Evolutionary conservation across 2,888 invertebrate species (phyloP), one percentile per base, ranked within the genome.

Genomic region (Dascillus cervinus): DNA sequence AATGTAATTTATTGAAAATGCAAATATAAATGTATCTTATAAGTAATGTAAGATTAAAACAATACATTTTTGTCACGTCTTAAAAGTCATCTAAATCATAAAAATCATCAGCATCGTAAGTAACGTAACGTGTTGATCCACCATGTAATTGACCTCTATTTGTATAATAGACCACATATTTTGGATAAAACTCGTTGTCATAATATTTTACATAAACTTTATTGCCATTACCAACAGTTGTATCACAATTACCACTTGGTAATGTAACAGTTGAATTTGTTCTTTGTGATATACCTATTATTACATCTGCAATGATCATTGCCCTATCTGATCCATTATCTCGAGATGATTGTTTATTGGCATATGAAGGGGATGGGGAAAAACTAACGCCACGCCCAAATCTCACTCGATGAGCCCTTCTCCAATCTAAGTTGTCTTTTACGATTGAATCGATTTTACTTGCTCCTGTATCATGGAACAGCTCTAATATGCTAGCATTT

Each of bases 121-220:
- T n/a, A n/a, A n/a, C n/a, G n/a, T n/a, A n/a, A n/a, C n/a, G n/a
- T n/a, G n/a, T n/a, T n/a, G n/a, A n/a, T n/a, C n/a, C n/a, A n/a
- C n/a, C n/a, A n/a, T n/a, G n/a, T n/a, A n/a, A n/a, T n/a, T n/a
- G n/a, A n/a, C n/a, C 8, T 17, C 12, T 12, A 10, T 32, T 36
- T 10, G n/a, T 23, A 17, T 50, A 53, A 37, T 46, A 56, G 4
- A 53, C 51, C 17, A 59, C 46, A 43, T 60, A 62, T 8, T 44
- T 44, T 2, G 62, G 62, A 37, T 60, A 59, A 46, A 54, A 63
- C 34, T 63, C 62, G 28, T 52, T 44, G 32, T 63, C 62, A 30
- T 53, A 54, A 43, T 53, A 63, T 40, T 63, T 63, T 0, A 62
- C 60, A 38, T 46, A 58, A 2, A 60, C 61, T 3, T 41, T 32